phyloP scores from a whole-genome alignment of 2,888 invertebrate genomes.

The Drosophila koepferae region DNA sequence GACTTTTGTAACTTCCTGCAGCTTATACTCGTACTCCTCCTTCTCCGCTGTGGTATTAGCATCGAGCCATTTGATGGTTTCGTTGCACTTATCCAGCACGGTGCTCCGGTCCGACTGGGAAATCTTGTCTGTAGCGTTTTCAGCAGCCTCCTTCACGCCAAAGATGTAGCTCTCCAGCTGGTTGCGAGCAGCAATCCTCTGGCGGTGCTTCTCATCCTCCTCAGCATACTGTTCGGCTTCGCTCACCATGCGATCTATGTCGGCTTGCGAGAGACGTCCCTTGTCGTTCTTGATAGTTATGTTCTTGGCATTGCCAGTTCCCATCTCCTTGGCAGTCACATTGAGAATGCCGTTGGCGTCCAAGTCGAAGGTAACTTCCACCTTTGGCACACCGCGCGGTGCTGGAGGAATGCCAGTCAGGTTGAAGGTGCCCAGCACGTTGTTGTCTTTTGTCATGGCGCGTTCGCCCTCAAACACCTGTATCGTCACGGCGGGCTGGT shows the following conservation, averaged over 20 bases:
- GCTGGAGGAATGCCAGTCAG: constrained; percentile 98
- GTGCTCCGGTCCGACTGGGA: constrained; percentile 37
- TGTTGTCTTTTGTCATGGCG: constrained; percentile 97
- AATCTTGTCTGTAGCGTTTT: constrained; percentile 87
- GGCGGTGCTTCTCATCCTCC: constrained; percentile 90
- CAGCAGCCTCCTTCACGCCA: constrained; percentile 89
- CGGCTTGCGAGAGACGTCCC: constrained; percentile 91
- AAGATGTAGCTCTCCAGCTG: constrained; percentile 89
- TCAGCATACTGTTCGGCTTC: constrained; percentile 91
- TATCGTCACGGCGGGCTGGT: constrained; percentile 91
- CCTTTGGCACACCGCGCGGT: constrained; percentile 94
- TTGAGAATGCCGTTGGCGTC: constrained; percentile 98
- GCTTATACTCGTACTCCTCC: constrained; percentile 90
- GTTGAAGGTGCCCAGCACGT: constrained; percentile 97
- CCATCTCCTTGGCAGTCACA: constrained; percentile 91
- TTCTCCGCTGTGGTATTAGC: constrained; percentile 91
- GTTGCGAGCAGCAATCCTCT: constrained; percentile 89
- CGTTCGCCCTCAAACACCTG: constrained; percentile 92
- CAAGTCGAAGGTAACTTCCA: constrained; percentile 92
- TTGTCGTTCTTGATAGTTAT: constrained; percentile 94
- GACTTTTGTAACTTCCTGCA: constrained; percentile 71
- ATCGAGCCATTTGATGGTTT: constrained; percentile 91
- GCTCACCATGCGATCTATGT: constrained; percentile 92
- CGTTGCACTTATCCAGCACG: constrained; percentile 87
- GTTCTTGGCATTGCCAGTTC: constrained; percentile 89